phyloP scores from a whole-genome alignment of 92 coral and sea anemone species.

The Phenganax stokvisi region DNA sequence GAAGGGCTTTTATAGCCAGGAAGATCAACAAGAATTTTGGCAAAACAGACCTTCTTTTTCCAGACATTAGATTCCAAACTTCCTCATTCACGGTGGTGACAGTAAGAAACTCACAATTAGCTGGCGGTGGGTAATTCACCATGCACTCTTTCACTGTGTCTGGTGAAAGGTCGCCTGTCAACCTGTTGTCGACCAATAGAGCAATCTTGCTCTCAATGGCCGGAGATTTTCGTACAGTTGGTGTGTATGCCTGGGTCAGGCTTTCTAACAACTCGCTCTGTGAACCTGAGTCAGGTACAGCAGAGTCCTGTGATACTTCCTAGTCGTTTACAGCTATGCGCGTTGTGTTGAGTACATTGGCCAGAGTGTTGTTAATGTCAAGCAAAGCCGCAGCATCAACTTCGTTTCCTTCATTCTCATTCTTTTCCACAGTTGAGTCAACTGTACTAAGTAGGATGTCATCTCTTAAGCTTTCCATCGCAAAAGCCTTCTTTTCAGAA shows the following conservation, averaged over 20 bases:
- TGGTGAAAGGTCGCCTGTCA: too few species aligned
- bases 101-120: neutral
- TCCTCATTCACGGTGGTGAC: conserved; percentile 10
- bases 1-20: too few species aligned
- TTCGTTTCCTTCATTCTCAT: conserved; percentile 11
- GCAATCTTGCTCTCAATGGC: too few species aligned
- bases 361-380: conserved; percentile 38
- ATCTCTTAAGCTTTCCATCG: conserved; percentile 35
- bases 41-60: conserved; percentile 6
- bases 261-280: conserved; percentile 34
- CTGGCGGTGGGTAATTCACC: conserved; percentile 28
- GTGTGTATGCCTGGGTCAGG: too few species aligned
- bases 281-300: conserved; percentile 20
- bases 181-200: too few species aligned
- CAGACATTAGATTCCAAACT: conserved; percentile 20
- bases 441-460: conserved; percentile 29
- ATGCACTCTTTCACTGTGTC: neutral
- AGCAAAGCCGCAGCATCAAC: neutral
- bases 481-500: neutral
- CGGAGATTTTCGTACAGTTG: too few species aligned
- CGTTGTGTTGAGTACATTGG: conserved; percentile 47
- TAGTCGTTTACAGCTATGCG: neutral
- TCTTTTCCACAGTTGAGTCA: conserved; percentile 11
- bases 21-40: too few species aligned
- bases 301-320: neutral